phyloP scores from a whole-genome alignment of 2,113 vertebrate genomes.

The Ammodramus savannarum region DNA sequence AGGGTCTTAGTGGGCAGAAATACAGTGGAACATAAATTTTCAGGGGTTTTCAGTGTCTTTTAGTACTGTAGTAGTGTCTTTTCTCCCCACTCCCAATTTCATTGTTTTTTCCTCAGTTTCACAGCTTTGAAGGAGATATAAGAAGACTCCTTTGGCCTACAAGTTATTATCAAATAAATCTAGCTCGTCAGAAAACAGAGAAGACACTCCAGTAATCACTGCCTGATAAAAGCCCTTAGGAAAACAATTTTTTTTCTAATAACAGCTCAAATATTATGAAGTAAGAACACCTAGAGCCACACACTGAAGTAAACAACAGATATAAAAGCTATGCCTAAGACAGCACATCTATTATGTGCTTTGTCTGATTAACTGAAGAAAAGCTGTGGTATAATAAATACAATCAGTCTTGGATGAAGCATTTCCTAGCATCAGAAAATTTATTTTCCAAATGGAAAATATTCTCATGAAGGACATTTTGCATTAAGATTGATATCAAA shows the following conservation, averaged over 20 bases:
- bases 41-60: background rate
- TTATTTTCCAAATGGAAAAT: background rate
- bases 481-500: background rate
- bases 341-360: background rate
- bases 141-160: background rate
- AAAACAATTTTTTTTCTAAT: background rate
- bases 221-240: background rate
- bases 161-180: background rate
- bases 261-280: background rate
- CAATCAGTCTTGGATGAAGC: background rate
- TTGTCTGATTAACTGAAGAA: background rate
- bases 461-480: background rate
- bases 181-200: background rate
- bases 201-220: background rate
- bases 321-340: background rate
- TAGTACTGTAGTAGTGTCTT: background rate
- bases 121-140: background rate
- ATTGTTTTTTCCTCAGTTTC: background rate
- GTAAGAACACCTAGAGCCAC: background rate
- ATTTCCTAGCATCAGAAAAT: background rate
- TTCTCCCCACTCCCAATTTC: background rate
- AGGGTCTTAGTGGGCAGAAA: background rate
- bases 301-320: background rate
- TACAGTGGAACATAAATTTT: background rate
- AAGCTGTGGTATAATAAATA: background rate